Evolutionary conservation across 2,888 invertebrate species (phyloP), one percentile per base, ranked within the genome.

Genomic region (Odontocerum albicorne): DNA sequence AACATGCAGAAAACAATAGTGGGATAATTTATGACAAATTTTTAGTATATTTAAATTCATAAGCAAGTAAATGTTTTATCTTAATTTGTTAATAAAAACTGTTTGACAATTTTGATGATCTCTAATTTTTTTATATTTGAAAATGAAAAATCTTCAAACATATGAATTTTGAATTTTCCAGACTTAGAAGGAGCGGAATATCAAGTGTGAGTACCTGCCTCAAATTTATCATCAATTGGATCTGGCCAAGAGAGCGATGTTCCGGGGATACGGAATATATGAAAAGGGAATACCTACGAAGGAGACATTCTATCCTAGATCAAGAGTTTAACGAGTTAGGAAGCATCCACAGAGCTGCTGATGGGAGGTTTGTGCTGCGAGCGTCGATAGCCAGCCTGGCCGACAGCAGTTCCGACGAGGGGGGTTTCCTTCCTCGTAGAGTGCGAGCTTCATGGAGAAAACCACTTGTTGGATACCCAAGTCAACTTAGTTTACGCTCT

Each of bases 171-270:
- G 13, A 1, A n/a, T 64, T 61, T 68, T 66, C 62, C 80, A 92
- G 91, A 91, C 86, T 87, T 89, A 88, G 90, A 86, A 86, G 90
- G 88, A 85, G 90, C 90, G 83, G 92, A 92, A 86, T 92, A 92
- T 89, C 92, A 89, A 88, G 91, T 91, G 77, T 92, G 85, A 88
- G 83, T 75, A 82, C 87, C 66, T 78, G 78, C 68, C 65, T 78
- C 67, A 74, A 75, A 63, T 77, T 78, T 66, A 75, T 76, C 63
- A 74, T 72, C 65, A 88, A 87, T 73, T 87, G 87, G 87, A 82
- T 87, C 69, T 87, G 87, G 87, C 87, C 87, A 67, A 80, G 83
- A 68, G 85, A 86, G 70, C 84, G 87, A 58, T 87, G 86, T 66
- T 74, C 50, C 57, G 58, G 60, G 33, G 60, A 58, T 31, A 47